Percentiles rank a stretch among this genome's conserved stretches.
Evolutionary conservation across 2,797 vertebrate species (phyloP).

Genomic region (Hydrophis major): DNA sequence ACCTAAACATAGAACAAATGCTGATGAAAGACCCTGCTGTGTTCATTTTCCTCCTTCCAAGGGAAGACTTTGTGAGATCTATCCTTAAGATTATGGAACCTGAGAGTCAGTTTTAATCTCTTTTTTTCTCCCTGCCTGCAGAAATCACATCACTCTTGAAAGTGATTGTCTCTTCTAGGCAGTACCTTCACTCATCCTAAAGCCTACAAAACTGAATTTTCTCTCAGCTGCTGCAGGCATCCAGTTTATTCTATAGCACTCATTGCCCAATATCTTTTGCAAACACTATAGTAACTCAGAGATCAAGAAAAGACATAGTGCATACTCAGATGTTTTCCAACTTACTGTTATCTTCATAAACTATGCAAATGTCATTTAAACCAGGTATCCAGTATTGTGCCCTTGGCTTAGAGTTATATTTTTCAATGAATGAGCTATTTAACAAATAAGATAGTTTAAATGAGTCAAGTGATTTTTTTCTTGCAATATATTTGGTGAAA

Average conservation of each 20-base stretch:
- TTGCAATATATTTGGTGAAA: background rate
- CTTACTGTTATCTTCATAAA: background rate
- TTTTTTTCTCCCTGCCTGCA: background rate
- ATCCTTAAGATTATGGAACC: background rate
- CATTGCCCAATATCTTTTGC: background rate
- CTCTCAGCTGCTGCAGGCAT: conserved; percentile 1
- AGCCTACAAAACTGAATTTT: conserved; percentile 13
- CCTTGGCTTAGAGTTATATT: background rate
- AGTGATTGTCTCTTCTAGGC: conserved; percentile 14
- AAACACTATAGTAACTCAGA: background rate
- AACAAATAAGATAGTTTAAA: background rate
- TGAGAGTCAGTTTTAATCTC: background rate
- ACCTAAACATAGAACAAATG: background rate
- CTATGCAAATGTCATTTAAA: background rate
- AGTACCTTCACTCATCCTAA: background rate
- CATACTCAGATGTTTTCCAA: background rate
- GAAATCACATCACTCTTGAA: background rate
- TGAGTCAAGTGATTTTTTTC: background rate
- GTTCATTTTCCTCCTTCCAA: background rate
- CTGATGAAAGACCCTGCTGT: background rate
- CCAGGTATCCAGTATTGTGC: background rate
- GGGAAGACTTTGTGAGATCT: background rate
- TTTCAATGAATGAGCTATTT: background rate
- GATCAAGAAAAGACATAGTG: background rate
- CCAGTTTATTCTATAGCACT: conserved; percentile 19